Base-by-base conservation (phyloP, 23 tunicate species). In the Oikopleura albicans region DNA sequence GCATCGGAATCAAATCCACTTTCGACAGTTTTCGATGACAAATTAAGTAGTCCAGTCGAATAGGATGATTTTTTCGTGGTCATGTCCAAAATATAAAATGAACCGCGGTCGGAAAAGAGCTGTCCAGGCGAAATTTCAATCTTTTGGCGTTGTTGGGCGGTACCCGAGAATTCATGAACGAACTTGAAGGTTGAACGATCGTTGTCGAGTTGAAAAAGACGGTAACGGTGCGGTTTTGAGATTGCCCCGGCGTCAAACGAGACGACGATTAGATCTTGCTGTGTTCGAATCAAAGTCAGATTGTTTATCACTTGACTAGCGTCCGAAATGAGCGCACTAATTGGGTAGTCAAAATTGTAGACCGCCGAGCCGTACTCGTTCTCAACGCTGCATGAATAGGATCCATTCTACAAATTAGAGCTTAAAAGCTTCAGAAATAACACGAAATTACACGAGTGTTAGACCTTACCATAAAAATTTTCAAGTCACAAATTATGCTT, bases 341-440 rank as follows among this genome's bases (percentile, higher is more conserved):
- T 12, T 2, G 79, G 79, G 37, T 12, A 71, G 2, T 16, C 36
- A 71, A 71, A 71, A 29, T 34, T 22, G 37, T 12, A 71, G 27
- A 22, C 37, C 2, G 79, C 27, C 36, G 37, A 22, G 37, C 79
- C 79, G 35, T 71, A 71, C 34, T 71, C 79, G 79, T 71, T 71
- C 37, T 2, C 35, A 2, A 71, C 37, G 79, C 34, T 12, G 79
- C 79, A 71, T 71, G 79, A 16, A 37, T 71, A 71, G 37, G 79
- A 22, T 16, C 79, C 79, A 71, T 71, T 71, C 79, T 49, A 22
- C n/a, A n/a, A n/a, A n/a, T n/a, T n/a, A n/a, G n/a, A n/a, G n/a
- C n/a, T n/a, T n/a, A n/a, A n/a, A n/a, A n/a, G n/a, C n/a, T n/a
- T n/a, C n/a, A n/a, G n/a, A n/a, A n/a, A n/a, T n/a, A n/a, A n/a